phyloP scores from a whole-genome alignment of 2,113 vertebrate species.

The Takifugu bimaculatus region DNA sequence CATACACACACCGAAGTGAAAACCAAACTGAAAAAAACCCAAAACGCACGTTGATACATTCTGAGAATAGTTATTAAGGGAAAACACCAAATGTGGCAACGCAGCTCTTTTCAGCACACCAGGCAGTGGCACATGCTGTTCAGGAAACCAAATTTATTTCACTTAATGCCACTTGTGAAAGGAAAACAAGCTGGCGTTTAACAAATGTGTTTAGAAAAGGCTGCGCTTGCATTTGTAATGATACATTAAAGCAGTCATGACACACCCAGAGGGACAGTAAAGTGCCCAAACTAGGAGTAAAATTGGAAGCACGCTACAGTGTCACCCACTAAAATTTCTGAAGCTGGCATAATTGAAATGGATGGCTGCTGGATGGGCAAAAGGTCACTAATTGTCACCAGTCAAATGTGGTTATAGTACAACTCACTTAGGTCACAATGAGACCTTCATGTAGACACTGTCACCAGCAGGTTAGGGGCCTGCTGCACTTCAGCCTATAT shows the following conservation, averaged over 20 bases:
- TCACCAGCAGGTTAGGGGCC: slow-evolving; percentile 66
- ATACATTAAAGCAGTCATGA: background rate
- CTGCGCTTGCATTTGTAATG: no score
- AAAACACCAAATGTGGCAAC: background rate
- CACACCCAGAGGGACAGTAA: background rate
- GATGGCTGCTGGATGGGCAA: slow-evolving; percentile 66
- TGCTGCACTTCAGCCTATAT: slow-evolving; percentile 61
- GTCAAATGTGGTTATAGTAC: slow-evolving; percentile 73
- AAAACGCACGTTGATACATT: slow-evolving; percentile 14
- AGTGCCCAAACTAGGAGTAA: slow-evolving; percentile 2
- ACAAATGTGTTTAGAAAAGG: no score
- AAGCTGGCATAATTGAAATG: slow-evolving; percentile 61
- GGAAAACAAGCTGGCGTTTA: no score
- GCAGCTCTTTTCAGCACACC: background rate
- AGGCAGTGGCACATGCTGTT: background rate
- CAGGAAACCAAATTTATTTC: background rate
- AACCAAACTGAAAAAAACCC: slow-evolving; percentile 5
- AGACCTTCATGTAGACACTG: slow-evolving; percentile 45
- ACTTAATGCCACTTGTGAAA: background rate
- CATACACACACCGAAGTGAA: background rate
- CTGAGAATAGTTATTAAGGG: slow-evolving; percentile 38
- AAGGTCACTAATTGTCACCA: slow-evolving; percentile 76
- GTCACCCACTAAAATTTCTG: slow-evolving; percentile 24
- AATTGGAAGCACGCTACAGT: slow-evolving; percentile 7
- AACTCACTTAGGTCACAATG: slow-evolving; percentile 60